Conservation (phyloP, 1,140 invertebrate species). For the Bombus vancouverensis region DNA sequence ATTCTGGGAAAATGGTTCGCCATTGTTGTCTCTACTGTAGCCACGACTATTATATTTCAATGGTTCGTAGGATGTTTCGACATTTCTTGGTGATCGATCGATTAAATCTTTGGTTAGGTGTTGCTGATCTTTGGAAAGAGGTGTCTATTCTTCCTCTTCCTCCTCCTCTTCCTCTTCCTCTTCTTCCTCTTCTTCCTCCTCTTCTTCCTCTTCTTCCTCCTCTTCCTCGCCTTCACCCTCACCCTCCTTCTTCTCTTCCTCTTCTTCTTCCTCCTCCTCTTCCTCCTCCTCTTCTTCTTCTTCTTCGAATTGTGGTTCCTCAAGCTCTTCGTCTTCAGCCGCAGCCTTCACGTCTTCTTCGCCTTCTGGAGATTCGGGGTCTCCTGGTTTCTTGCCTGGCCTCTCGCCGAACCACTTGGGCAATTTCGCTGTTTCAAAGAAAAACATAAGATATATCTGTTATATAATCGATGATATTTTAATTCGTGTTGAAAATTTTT, state of each 20-base stretch:
- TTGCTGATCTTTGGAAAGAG: slow-evolving; percentile 18
- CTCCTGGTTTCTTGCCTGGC: slow-evolving; percentile 94
- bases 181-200: slow-evolving; percentile 87
- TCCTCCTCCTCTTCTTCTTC: slow-evolving; percentile 88
- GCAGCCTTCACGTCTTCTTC: slow-evolving; percentile 92
- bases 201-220: slow-evolving; percentile 85
- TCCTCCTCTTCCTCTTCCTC: slow-evolving; percentile 87
- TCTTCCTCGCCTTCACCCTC: slow-evolving; percentile 86
- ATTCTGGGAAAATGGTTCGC: slow-evolving; percentile 40
- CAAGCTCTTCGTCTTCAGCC: slow-evolving; percentile 83
- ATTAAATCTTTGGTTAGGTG: slow-evolving; percentile 35
- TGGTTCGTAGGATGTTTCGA: slow-evolving; percentile 50
- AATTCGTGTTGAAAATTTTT: not conserved
- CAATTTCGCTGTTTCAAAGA: slow-evolving; percentile 87
- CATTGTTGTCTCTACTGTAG: slow-evolving; percentile 47
- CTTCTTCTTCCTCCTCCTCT: slow-evolving; percentile 88
- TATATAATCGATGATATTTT: not conserved
- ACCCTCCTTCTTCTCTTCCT: slow-evolving; percentile 88
- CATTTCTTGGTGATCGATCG: slow-evolving; percentile 49
- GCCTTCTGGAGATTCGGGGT: slow-evolving; percentile 93
- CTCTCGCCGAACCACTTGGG: slow-evolving; percentile 97
- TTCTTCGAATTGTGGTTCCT: slow-evolving; percentile 83
- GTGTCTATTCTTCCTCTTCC: slow-evolving; percentile 83
- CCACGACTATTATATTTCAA: slow-evolving; percentile 50
- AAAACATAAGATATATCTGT: not conserved